Evolutionary conservation across 30 jellyfish, hydroid and myxozoan species (phyloP).

Genomic region (Mastigias papua): DNA sequence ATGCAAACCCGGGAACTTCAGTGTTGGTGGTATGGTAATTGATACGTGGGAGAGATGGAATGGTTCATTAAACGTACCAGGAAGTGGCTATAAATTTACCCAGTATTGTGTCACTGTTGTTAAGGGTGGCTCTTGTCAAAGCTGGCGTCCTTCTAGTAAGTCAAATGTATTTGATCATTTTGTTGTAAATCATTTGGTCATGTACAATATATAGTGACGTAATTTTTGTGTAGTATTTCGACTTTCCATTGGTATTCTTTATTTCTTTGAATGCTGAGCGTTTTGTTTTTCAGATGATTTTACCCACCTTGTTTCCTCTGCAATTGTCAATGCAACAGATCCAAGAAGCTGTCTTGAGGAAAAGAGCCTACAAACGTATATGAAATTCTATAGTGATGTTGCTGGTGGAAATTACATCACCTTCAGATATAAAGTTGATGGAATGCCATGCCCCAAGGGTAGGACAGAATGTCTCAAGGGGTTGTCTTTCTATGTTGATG

Average conservation of each 20-base stretch:
- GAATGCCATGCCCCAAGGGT: slow-evolving; percentile 81
- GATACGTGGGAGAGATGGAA: slow-evolving; percentile 90
- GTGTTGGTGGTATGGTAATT: slow-evolving; percentile 92
- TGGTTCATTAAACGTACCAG: slow-evolving; percentile 80
- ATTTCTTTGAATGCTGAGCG: neutral
- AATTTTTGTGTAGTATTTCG: no score
- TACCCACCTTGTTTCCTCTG: slow-evolving; percentile 84
- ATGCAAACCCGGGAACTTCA: slow-evolving; percentile 87
- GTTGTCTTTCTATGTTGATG: slow-evolving; percentile 80
- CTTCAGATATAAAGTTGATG: slow-evolving; percentile 93
- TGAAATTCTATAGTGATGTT: slow-evolving; percentile 37
- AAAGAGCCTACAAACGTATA: slow-evolving; percentile 70
- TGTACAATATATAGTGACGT: no score
- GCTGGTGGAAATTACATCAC: slow-evolving; percentile 70
- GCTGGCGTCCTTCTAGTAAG: slow-evolving; percentile 97
- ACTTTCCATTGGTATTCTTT: neutral
- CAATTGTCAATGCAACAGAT: slow-evolving; percentile 67
- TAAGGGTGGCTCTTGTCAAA: slow-evolving; percentile 70
- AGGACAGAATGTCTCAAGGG: slow-evolving; percentile 78
- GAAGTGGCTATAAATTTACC: slow-evolving; percentile 69
- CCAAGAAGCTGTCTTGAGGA: slow-evolving; percentile 74
- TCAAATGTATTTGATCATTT: neutral
- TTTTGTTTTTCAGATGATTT: slow-evolving; percentile 71
- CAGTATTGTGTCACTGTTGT: slow-evolving; percentile 81
- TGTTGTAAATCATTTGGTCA: neutral